A percentile compares a stretch with the other conserved stretches of the same genome.
phyloP scores from a whole-genome alignment of 2,888 invertebrate species.

The Athrips mouffetella region DNA sequence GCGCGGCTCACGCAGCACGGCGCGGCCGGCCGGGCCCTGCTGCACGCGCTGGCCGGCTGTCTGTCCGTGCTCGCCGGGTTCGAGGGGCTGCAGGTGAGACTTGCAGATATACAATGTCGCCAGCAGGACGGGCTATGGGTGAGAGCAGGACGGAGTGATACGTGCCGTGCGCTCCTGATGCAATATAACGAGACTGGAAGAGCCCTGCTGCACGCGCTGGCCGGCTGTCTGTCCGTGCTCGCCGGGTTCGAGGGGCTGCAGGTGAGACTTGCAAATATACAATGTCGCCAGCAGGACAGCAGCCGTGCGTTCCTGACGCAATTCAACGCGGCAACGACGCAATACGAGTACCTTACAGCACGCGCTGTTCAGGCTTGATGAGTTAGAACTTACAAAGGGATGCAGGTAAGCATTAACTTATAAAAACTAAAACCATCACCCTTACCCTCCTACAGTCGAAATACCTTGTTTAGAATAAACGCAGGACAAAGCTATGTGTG shows the following conservation, averaged over 20 bases:
- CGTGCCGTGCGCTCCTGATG: slow-evolving; percentile 30
- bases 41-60: slow-evolving; percentile 48
- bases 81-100: slow-evolving; percentile 36
- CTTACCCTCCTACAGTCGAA: too few relatives aligned
- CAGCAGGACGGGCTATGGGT: slow-evolving; percentile 24
- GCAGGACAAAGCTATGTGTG: too few relatives aligned
- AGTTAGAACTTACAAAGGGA: slow-evolving; percentile 33
- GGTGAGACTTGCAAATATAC: background rate
- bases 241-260: slow-evolving; percentile 36
- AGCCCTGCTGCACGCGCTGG: slow-evolving; percentile 48
- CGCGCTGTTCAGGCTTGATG: slow-evolving; percentile 46
- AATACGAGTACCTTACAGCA: slow-evolving; percentile 42
- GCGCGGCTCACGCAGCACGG: slow-evolving; percentile 40
- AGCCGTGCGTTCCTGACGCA: slow-evolving; percentile 38
- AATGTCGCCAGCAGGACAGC: slow-evolving; percentile 2
- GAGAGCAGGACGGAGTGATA: slow-evolving; percentile 32
- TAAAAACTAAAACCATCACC: too few relatives aligned
- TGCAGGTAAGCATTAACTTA: slow-evolving; percentile 20
- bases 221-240: slow-evolving; percentile 44
- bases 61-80: slow-evolving; percentile 45
- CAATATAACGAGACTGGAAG: slow-evolving; percentile 43
- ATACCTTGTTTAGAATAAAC: too few relatives aligned
- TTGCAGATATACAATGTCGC: too few relatives aligned
- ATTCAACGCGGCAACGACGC: slow-evolving; percentile 41
- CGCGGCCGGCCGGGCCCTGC: slow-evolving; percentile 39